Base-by-base conservation (phyloP, 2,888 invertebrate species). In the Phengaris alcon region DNA sequence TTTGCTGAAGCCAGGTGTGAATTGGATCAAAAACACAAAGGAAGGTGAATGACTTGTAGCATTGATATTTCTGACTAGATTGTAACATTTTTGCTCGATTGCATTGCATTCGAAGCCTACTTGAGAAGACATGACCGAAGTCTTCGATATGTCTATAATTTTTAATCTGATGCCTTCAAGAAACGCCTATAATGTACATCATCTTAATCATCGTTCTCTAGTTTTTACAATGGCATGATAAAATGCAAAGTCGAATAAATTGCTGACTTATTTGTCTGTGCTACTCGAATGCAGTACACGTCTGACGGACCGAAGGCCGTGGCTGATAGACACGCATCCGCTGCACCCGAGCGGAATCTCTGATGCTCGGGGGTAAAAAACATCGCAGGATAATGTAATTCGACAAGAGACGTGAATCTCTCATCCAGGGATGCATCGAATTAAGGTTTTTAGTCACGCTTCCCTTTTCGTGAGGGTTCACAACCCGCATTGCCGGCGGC, bases 281-380 rank as follows among this genome's bases (percentile, higher is more conserved):
- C 78, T 77, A 79, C 82, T 79, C 79, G 80, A 86, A 90, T 89
- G 87, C 89, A 85, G 79, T 82, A 82, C 88, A 88, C 87, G 82
- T 79, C 82, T 84, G 64, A 88, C 88, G 90, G 88, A 82, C 79
- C 82, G 85, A 89, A 89, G 90, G 90, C 84, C 86, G 81, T 75
- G 81, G 80, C 82, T 83, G 82, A 81, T 81, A 81, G 77, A 81
- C 82, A 81, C 81, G 85, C 87, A 88, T 90, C 88, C 88, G 87
- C 84, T 79, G 80, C 75, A 85, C 89, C 82, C 84, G 82, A 80
- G 77, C 80, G 81, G 90, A 90, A 91, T 91, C 81, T 82, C 84
- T 86, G 85, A 86, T 86, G 80, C 80, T 68, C 52, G 80, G 78
- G 76, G 79, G 83, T 84, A 85, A 88, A 85, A 85, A 85, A 84